Evolutionary conservation across 2,888 invertebrate species (phyloP), one percentile per base, ranked within the genome.

Genomic region (Rhyacophila evoluta): DNA sequence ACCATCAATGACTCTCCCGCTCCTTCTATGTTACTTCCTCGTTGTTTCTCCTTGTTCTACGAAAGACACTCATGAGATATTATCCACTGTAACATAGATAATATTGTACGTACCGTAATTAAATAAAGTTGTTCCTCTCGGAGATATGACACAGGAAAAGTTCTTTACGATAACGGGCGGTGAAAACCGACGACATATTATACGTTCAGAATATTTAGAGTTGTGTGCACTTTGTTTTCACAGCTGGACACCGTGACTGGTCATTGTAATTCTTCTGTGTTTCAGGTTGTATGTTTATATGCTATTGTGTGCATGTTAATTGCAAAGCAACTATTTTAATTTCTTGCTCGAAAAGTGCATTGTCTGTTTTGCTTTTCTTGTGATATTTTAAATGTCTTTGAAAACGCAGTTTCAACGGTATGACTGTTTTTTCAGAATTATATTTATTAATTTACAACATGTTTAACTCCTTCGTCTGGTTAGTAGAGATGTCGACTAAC

Each of bases 181-280:
- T 6, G 55, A 55, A 55, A 55, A 25, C 55, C 2, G 55, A 19
- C 15, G 15, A 55, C 12, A 15, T 12, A 33, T n/a, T n/a, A n/a
- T 33, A 33, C 6, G 2, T 33, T 33, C 29, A 33, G 2, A 33
- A 33, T 33, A 33, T 33, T 33, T 33, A 33, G 29, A 33, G 2
- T 2, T 33, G 29, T 33, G 19, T 12, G 55, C 1, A 55, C 55
- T 55, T 55, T 55, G 55, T 55, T 55, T 55, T 55, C 55, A 55
- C 55, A 55, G 55, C 55, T 55, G 55, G 55, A 55, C 55, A 55
- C 55, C 55, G 10, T 55, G 25, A 10, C 55, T 55, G 55, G 55
- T 55, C 25, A 25, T 55, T 55, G 55, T 55, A 55, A 55, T 55
- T 55, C 25, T 55, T 55, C 25, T 8, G 55, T 1, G 55, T 10